Evolutionary conservation across 2,888 invertebrate genomes (phyloP).

Genomic region (Leptopilina syphax): DNA sequence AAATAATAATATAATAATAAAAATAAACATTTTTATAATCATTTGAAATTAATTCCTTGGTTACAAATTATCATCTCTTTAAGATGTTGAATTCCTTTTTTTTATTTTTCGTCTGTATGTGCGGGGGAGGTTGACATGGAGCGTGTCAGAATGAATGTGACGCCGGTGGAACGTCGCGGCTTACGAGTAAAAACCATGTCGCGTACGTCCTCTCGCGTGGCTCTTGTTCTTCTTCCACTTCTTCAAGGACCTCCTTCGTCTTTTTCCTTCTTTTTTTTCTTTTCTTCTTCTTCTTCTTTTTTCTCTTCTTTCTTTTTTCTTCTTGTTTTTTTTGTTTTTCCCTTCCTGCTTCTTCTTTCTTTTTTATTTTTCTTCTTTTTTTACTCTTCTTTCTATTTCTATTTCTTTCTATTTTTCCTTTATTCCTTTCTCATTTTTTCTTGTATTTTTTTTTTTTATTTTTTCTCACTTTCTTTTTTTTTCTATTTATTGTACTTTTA

Average conservation of each 20-base stretch:
- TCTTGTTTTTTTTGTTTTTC: neutral
- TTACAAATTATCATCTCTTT: conserved; percentile 19
- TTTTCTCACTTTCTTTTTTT: conserved; percentile 35
- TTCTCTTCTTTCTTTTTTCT: conserved; percentile 35
- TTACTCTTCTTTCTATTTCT: neutral
- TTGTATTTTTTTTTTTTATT: conserved; percentile 27
- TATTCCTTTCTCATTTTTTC: neutral
- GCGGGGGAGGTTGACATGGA: conserved; percentile 47
- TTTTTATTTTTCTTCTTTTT: neutral
- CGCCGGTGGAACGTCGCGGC: conserved; percentile 67
- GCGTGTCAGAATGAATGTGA: conserved; percentile 67
- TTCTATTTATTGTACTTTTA: neutral
- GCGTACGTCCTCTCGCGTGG: conserved; percentile 62
- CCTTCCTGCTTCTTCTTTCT: conserved; percentile 42
- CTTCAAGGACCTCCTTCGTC: conserved; percentile 45
- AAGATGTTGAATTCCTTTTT: conserved; percentile 7
- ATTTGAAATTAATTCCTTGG: conserved; percentile 2
- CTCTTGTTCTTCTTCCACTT: conserved; percentile 50
- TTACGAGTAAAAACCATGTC: conserved; percentile 64
- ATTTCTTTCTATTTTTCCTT: conserved; percentile 40
- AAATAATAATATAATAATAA: no score
- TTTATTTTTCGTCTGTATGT: conserved; percentile 3
- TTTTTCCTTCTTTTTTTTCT: conserved; percentile 42
- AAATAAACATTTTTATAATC: no score
- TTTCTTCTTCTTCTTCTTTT: conserved; percentile 28